These are phyloP conservation scores for Cylas formicarius DNA, from an alignment of 1,140 invertebrate genomes.

Conservation along the genomic window DNA sequence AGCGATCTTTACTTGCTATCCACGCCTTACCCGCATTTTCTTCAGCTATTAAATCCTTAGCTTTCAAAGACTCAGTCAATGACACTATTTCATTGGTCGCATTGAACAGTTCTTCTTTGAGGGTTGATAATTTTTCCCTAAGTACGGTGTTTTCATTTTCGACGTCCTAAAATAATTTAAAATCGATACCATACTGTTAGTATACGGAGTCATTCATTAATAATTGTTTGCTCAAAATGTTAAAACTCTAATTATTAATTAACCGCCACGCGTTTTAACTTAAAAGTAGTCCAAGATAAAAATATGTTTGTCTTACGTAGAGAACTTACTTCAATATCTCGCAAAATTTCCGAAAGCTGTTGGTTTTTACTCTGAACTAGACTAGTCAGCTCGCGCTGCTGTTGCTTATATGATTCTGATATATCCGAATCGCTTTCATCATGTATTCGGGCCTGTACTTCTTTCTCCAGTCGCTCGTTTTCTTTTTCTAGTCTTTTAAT, in stretches of 20 bases:
- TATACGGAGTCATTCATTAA: no score
- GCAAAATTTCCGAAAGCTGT: slow-evolving; percentile 58
- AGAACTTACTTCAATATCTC: slow-evolving; percentile 54
- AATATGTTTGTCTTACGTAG: slow-evolving; percentile 10
- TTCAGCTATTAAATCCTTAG: slow-evolving; percentile 44
- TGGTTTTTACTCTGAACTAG: slow-evolving; percentile 54
- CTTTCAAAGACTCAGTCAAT: slow-evolving; percentile 50
- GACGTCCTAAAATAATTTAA: slow-evolving; percentile 44
- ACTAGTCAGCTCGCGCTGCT: slow-evolving; percentile 47
- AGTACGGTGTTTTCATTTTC: slow-evolving; percentile 59
- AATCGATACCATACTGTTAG: no score
- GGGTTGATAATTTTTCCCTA: slow-evolving; percentile 49
- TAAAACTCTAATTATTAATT: neutral
- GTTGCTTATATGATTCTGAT: slow-evolving; percentile 29
- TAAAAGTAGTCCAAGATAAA: slow-evolving; percentile 1
- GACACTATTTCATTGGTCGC: slow-evolving; percentile 55
- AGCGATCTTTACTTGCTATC: no score
- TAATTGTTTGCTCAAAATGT: no score
- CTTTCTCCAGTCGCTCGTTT: slow-evolving; percentile 42
- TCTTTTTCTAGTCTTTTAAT: slow-evolving; percentile 48
- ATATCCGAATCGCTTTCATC: slow-evolving; percentile 45
- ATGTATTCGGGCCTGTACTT: slow-evolving; percentile 35
- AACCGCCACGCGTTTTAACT: neutral
- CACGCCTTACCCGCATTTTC: slow-evolving; percentile 45
- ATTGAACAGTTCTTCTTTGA: slow-evolving; percentile 57